These are phyloP conservation scores for Daboia siamensis DNA, from an alignment of 2,113 vertebrate species.

Conservation along the genomic window DNA sequence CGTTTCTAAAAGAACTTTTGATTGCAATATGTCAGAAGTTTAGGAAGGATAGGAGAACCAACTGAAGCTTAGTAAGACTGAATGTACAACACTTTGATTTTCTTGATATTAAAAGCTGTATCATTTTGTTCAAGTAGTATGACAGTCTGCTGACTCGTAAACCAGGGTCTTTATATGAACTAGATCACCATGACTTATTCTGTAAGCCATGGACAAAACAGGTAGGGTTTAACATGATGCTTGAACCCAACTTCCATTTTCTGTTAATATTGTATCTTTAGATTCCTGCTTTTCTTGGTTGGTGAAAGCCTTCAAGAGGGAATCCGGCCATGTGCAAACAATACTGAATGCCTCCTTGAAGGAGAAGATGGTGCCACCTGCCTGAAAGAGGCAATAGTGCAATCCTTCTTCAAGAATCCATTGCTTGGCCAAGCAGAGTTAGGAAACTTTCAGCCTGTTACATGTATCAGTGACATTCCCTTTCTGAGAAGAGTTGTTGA, in stretches of 20 bases:
- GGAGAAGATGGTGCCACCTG: not conserved
- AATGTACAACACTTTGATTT: not conserved
- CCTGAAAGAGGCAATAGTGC: not conserved
- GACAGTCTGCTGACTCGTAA: not conserved
- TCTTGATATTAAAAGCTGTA: not conserved
- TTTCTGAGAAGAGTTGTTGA: not conserved
- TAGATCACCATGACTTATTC: not conserved
- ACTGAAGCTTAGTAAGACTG: not conserved
- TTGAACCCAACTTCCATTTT: not conserved
- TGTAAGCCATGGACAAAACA: not conserved
- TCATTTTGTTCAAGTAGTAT: not conserved
- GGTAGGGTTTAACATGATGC: not conserved
- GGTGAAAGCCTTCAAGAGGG: not conserved
- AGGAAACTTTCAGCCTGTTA: not conserved
- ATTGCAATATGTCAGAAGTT: not conserved
- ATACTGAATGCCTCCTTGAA: not conserved
- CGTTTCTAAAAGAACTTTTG: not conserved
- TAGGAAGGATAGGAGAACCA: not conserved
- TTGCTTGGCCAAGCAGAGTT: not conserved
- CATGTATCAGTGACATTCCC: not conserved
- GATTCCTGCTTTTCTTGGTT: not conserved
- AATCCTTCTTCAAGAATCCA: not conserved
- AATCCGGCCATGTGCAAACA: not conserved
- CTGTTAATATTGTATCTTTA: not conserved
- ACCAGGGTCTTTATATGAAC: not conserved